These are phyloP conservation scores for Syrrhaptes paradoxus DNA, from an alignment of 2,113 vertebrate genomes.

Conservation along the genomic window DNA sequence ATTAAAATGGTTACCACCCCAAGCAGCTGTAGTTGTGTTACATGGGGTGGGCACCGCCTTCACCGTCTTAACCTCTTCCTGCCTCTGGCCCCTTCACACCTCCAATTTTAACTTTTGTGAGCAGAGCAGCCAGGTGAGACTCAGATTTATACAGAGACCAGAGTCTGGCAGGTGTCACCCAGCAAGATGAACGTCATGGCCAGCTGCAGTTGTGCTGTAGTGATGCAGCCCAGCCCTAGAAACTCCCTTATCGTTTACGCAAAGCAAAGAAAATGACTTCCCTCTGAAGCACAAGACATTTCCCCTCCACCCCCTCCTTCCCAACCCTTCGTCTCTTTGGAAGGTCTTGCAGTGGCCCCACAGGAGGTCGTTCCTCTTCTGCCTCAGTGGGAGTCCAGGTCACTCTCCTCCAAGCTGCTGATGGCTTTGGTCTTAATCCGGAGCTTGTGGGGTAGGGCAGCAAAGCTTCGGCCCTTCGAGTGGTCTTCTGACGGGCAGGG, in stretches of 20 bases:
- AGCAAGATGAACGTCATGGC: neutral
- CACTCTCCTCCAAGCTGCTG: neutral
- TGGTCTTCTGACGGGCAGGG: neutral
- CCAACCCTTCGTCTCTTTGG: neutral
- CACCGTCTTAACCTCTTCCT: neutral
- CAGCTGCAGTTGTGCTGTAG: neutral
- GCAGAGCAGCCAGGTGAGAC: neutral
- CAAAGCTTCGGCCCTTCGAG: neutral
- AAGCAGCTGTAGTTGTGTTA: neutral
- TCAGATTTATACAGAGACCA: neutral
- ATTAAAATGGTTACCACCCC: neutral
- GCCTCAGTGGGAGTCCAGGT: neutral
- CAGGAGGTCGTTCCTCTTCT: fast-evolving
- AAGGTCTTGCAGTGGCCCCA: neutral
- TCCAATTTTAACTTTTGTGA: neutral
- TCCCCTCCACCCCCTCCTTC: neutral
- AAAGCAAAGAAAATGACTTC: neutral
- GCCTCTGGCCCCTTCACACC: neutral
- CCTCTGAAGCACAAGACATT: neutral
- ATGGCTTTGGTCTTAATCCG: conserved; percentile 73
- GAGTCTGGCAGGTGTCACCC: neutral
- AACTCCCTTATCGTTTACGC: neutral
- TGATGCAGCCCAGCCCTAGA: neutral
- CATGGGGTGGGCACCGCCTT: neutral
- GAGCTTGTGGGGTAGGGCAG: conserved; percentile 79